These are phyloP conservation scores for Pseudochirops cupreus DNA, from an alignment of 2,797 vertebrate species.

Conservation along the genomic window DNA sequence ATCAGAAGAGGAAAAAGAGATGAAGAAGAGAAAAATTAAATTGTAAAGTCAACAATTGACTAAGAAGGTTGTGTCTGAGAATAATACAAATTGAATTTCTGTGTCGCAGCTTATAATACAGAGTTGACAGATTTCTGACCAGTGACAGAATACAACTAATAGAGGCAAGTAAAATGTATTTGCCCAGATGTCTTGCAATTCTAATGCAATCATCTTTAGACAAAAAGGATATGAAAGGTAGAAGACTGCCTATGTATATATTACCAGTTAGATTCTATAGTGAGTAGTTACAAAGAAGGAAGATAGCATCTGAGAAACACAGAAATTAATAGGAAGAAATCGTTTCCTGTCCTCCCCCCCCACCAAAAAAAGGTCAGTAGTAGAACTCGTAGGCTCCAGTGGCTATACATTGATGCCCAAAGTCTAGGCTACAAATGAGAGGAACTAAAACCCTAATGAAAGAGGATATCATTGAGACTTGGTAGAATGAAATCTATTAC, in stretches of 20 bases:
- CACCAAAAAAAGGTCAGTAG: not conserved
- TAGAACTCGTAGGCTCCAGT: not conserved
- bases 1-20: no score
- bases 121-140: not conserved
- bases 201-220: not conserved
- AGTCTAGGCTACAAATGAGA: not conserved
- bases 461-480: not conserved
- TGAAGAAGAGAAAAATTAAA: not conserved
- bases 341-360: no score
- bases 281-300: not conserved
- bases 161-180: not conserved
- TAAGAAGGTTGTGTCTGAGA: not conserved
- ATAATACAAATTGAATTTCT: not conserved
- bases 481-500: not conserved
- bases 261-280: not conserved
- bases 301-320: not conserved
- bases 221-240: not conserved
- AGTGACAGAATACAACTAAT: not conserved
- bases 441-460: not conserved
- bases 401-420: not conserved
- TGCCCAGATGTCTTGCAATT: not conserved
- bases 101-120: no score
- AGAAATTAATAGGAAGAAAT: not conserved
- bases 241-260: not conserved
- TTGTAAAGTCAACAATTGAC: not conserved